Evolutionary conservation across 2,888 invertebrate species (phyloP), one percentile per base, ranked within the genome.

Genomic region (Ennomos fuscantarius): DNA sequence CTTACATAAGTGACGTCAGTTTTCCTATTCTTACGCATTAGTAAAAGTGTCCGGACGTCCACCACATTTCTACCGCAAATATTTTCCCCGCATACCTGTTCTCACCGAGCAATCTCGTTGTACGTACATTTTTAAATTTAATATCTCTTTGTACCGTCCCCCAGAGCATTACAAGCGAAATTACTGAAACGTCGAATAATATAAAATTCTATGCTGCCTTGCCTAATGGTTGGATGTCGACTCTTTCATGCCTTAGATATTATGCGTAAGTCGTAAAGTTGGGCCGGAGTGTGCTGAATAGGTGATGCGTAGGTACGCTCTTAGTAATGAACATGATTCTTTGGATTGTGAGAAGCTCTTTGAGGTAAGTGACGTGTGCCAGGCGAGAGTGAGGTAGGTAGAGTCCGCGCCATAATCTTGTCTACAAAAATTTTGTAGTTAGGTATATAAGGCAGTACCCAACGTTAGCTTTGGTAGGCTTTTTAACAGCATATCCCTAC

Each of bases 41-140:
- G 8, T 34, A 31, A 51, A 44, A 55, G n/a, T 46, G 15, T 37
- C 58, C 53, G 47, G 48, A 48, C 8, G 32, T 12, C 3, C 33
- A 33, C 8, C 41, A 15, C 58, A 49, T 37, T 36, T 45, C 58
- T 49, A 59, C 33, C 45, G 39, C 57, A 60, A 60, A 65, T 62
- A 62, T 60, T 65, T 62, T 53, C 62, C 53, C 42, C 58, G 49
- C 58, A 53, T 59, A 55, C 51, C 58, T 65, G 60, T 60, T 55
- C 60, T 54, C 65, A 62, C 63, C 60, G 54, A 71, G 74, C 78
- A 81, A 82, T 81, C 78, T 77, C 74, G 55, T 63, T 46, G 45
- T 60, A 70, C 74, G 75, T 87, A 82, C 83, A 87, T 88, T 84
- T 87, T 88, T 86, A 87, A 87, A 86, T 84, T 84, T 88, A 86